A percentile compares a stretch with the other conserved stretches of the same genome.
Conservation (phyloP, 1,140 invertebrate genomes). For the Intoshia linei region DNA sequence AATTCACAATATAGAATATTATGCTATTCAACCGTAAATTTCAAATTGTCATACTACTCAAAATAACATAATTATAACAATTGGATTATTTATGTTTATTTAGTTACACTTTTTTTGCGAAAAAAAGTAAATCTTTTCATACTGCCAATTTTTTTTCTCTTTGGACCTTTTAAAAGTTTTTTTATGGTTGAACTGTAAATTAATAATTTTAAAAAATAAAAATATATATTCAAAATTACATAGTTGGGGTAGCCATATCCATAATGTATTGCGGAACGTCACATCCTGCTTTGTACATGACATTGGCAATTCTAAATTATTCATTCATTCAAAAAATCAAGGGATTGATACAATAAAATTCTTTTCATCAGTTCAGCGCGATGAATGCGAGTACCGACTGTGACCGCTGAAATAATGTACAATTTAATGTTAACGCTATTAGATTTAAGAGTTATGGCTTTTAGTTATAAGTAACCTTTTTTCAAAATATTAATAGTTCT, state of each 20-base stretch:
- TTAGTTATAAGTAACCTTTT: background rate
- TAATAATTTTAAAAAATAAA: no score
- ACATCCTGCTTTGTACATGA: conserved; percentile 53
- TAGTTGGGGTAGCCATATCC: conserved; percentile 31
- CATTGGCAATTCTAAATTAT: conserved; percentile 37
- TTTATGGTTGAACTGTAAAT: no score
- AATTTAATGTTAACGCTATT: background rate
- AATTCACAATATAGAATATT: no score
- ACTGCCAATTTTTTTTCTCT: no score
- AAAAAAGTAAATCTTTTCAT: no score
- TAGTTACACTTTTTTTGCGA: no score
- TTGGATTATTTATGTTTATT: no score
- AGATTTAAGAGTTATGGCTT: background rate
- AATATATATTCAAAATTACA: no score
- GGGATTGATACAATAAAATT: background rate
- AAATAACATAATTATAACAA: no score
- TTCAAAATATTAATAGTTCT: background rate
- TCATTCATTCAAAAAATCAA: background rate
- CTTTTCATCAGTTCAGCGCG: background rate
- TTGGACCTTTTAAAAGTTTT: no score
- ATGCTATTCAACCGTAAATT: no score
- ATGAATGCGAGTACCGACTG: background rate
- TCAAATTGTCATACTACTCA: no score
- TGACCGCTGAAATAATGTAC: background rate
- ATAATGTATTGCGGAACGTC: conserved; percentile 59